Conservation (phyloP, 2,113 vertebrate species). For the Dinomys branickii region DNA sequence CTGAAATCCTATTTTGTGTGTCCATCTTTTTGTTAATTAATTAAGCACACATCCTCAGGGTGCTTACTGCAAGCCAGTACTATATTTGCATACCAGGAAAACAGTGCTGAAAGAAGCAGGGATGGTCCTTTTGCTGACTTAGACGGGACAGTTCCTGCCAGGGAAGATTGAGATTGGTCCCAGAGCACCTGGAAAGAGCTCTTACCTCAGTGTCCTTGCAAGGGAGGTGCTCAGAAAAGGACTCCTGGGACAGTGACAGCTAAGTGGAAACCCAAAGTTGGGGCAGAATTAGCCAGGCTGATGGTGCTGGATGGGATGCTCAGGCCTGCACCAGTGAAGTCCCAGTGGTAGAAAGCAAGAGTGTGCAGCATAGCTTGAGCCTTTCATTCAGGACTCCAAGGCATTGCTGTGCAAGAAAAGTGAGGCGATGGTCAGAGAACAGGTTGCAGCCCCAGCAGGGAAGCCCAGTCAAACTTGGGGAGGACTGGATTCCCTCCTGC, state of each 20-base stretch:
- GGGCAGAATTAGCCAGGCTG: background rate
- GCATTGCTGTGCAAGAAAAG: background rate
- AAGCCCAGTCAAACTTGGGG: background rate
- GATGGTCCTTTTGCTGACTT: background rate
- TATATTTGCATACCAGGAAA: background rate
- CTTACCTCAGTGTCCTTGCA: background rate
- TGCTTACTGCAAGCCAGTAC: background rate
- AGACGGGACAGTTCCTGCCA: background rate
- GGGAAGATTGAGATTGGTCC: background rate
- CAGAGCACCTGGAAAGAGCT: background rate
- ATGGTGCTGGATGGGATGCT: background rate
- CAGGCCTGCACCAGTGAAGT: background rate
- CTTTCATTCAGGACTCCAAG: background rate
- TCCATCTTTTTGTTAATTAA: constrained; percentile 39
- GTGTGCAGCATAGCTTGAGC: background rate
- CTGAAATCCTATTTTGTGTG: background rate
- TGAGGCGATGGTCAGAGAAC: background rate
- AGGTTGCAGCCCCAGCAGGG: background rate
- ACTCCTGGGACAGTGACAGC: background rate
- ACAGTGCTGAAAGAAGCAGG: background rate
- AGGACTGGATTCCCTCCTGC: background rate
- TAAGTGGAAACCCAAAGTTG: background rate
- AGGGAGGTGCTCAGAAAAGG: background rate
- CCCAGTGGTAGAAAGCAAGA: background rate
- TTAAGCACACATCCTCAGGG: constrained; percentile 4